A percentile compares a stretch with the other conserved stretches of the same genome.
phyloP scores from a whole-genome alignment of 2,113 vertebrate species.

The Odocoileus virginianus region DNA sequence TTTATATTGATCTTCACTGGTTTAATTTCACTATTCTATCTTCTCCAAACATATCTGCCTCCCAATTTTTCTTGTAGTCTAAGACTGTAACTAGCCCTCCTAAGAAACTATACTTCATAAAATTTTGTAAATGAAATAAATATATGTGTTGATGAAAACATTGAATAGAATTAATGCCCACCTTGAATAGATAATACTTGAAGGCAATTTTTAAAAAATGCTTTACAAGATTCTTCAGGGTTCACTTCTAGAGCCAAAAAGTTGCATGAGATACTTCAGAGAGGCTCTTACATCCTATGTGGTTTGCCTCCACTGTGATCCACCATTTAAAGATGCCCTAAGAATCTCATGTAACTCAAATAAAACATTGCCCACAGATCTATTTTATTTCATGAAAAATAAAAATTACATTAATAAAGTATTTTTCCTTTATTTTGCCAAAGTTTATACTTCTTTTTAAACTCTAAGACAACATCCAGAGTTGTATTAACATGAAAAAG shows the following conservation, averaged over 20 bases:
- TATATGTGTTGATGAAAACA: background rate
- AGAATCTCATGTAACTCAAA: background rate
- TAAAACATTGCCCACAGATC: background rate
- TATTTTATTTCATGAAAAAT: conserved; percentile 17
- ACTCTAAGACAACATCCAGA: background rate
- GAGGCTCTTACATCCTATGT: background rate
- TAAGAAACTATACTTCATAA: background rate
- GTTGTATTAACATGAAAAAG: conserved; percentile 41
- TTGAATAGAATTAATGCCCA: background rate
- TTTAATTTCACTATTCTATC: background rate
- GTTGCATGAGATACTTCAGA: background rate
- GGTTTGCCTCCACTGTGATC: background rate
- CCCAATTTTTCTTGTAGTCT: background rate
- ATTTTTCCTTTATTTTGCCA: conserved; percentile 2
- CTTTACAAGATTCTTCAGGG: background rate
- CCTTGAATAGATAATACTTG: background rate
- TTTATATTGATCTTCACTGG: background rate
- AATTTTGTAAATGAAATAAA: background rate
- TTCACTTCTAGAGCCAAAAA: background rate
- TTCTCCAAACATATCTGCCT: background rate
- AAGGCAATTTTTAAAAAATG: background rate
- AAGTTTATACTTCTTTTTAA: conserved; percentile 33
- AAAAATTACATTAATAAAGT: conserved; percentile 8
- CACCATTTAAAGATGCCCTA: background rate
- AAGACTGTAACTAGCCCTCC: background rate